phyloP scores from a whole-genome alignment of 2,797 vertebrate genomes.

The Aldrovandia affinis region DNA sequence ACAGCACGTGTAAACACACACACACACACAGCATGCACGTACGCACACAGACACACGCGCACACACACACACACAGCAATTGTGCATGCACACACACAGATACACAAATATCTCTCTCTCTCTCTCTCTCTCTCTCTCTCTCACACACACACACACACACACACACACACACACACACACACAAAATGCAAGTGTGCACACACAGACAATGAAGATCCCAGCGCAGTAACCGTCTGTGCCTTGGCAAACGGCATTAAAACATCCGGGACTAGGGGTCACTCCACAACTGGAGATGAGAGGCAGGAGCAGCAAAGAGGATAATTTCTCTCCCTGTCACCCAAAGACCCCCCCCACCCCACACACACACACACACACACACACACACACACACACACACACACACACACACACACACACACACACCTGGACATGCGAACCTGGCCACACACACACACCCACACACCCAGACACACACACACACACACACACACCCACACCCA shows the following conservation, averaged over 20 bases:
- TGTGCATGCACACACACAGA: conserved; percentile 39
- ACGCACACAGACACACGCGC: not conserved
- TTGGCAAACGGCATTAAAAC: not conserved
- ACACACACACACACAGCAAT: not conserved
- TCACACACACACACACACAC: not conserved
- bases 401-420: not conserved
- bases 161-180: conserved; percentile 31
- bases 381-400: not conserved
- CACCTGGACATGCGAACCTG: no score
- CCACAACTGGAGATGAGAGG: not conserved
- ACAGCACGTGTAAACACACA: no score
- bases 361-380: conserved; percentile 27
- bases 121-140: no score
- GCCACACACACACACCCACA: conserved; percentile 45
- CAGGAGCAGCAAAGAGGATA: conserved; percentile 59
- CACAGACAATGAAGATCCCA: conserved; percentile 23
- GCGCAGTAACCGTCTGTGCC: conserved; percentile 9
- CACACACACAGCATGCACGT: conserved; percentile 20
- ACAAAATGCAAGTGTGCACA: not conserved
- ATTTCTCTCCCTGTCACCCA: conserved; percentile 75
- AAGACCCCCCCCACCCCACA: conserved; percentile 51
- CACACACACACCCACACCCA: conserved; percentile 57
- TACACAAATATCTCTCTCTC: no score
- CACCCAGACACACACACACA: conserved; percentile 42
- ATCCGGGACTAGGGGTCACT: not conserved